Conservation (phyloP, 2,888 invertebrate species). For the Trachelus iudaicus region DNA sequence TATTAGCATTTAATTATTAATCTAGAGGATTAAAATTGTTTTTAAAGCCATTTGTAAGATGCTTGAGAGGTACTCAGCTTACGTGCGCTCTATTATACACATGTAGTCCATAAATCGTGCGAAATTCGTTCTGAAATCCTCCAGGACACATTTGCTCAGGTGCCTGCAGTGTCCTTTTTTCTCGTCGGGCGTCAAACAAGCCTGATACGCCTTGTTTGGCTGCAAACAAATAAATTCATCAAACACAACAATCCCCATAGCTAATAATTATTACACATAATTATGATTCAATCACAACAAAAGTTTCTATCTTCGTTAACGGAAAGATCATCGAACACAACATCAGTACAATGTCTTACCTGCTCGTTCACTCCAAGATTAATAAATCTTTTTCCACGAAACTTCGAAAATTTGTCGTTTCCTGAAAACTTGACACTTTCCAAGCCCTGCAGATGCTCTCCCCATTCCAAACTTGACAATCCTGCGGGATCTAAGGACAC, state of each 20-base stretch:
- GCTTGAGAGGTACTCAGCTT: slow-evolving; percentile 49
- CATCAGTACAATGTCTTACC: too few species aligned
- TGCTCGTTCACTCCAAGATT: slow-evolving; percentile 8
- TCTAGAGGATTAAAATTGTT: too few species aligned
- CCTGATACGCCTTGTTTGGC: slow-evolving; percentile 73
- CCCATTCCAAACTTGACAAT: slow-evolving; percentile 25
- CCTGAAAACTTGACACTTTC: slow-evolving; percentile 11
- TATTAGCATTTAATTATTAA: too few species aligned
- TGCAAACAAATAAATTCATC: slow-evolving; percentile 49
- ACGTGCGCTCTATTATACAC: slow-evolving; percentile 77
- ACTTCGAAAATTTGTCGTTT: not conserved
- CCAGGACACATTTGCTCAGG: slow-evolving; percentile 70
- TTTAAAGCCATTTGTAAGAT: too few species aligned
- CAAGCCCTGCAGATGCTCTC: slow-evolving; percentile 14
- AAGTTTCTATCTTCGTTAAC: not conserved
- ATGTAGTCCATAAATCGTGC: slow-evolving; percentile 74
- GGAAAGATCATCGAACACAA: slow-evolving; percentile 4
- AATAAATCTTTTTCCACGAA: slow-evolving; percentile 20
- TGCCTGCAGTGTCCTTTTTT: slow-evolving; percentile 77
- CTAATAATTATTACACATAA: too few species aligned
- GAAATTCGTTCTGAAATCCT: slow-evolving; percentile 71
- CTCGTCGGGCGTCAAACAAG: slow-evolving; percentile 71
- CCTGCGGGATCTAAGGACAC: slow-evolving; percentile 14
- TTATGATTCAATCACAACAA: too few species aligned
- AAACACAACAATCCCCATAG: not conserved